Evolutionary conservation across 2,113 vertebrate species (phyloP).

Genomic region (Saccopteryx bilineata): DNA sequence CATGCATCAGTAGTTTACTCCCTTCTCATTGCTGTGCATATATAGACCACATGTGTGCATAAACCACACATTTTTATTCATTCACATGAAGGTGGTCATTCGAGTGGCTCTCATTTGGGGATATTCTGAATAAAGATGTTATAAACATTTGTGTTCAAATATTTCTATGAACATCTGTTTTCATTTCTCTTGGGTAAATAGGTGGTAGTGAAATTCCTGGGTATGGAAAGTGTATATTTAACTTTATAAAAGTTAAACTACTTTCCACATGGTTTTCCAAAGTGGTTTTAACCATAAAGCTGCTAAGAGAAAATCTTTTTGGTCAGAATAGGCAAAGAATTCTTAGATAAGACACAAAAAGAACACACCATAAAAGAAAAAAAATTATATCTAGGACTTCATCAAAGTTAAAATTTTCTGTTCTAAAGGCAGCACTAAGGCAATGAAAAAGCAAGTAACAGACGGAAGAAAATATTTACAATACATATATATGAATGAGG

Average conservation of each 20-base stretch:
- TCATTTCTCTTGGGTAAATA: constrained; percentile 17
- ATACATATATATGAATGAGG: constrained; percentile 52
- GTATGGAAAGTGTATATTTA: not conserved
- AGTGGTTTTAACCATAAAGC: constrained; percentile 52
- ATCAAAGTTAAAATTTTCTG: constrained; percentile 47
- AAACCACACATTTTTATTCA: not conserved
- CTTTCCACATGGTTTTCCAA: not conserved
- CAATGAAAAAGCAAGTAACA: constrained; percentile 71
- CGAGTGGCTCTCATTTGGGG: not conserved
- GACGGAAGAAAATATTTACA: constrained; percentile 75
- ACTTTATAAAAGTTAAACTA: constrained; percentile 26
- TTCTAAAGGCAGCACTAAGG: constrained; percentile 50
- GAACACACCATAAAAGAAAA: constrained; percentile 48
- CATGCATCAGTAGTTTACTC: not conserved
- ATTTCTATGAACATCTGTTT: not conserved
- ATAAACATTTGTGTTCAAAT: not conserved
- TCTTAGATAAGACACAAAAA: constrained; percentile 24
- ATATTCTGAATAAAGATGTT: not conserved
- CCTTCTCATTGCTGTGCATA: not conserved
- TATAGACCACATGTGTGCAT: not conserved
- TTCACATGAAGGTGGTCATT: not conserved
- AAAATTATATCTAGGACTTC: not conserved
- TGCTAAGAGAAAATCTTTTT: constrained; percentile 29
- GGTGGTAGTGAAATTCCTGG: not conserved
- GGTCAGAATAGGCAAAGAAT: constrained; percentile 1